A percentile compares a stretch with the other conserved stretches of the same genome.
Evolutionary conservation across 2,888 invertebrate species (phyloP).

Genomic region (Eudasyphora cyanicolor): DNA sequence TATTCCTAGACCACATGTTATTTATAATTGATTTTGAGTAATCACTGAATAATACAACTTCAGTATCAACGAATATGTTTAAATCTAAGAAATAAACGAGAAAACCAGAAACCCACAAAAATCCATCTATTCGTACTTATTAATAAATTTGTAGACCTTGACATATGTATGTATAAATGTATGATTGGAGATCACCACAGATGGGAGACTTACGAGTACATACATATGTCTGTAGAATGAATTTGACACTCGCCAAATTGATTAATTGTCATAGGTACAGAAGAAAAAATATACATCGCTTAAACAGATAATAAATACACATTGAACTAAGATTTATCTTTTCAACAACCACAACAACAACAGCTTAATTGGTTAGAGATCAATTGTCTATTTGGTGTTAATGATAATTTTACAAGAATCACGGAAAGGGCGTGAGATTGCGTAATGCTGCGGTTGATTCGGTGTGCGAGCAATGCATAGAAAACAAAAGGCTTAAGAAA

Average conservation of each 20-base stretch:
- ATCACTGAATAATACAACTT: conserved; percentile 55
- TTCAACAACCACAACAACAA: too few species aligned
- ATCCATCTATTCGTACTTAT: too few species aligned
- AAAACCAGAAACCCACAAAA: conserved; percentile 2
- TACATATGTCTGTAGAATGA: not conserved
- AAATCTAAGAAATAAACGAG: conserved; percentile 39
- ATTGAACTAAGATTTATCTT: too few species aligned
- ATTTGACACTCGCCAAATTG: not conserved
- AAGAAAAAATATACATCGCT: not conserved
- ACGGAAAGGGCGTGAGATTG: not conserved
- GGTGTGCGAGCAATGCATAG: not conserved
- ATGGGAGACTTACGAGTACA: conserved; percentile 1
- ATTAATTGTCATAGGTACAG: not conserved
- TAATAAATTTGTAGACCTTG: conserved; percentile 59
- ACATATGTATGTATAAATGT: too few species aligned
- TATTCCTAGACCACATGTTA: conserved; percentile 10
- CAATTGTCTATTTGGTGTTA: not conserved
- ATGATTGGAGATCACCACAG: conserved; percentile 44
- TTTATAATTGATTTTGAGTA: conserved; percentile 57
- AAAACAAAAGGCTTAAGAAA: conserved; percentile 5
- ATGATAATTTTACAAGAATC: not conserved
- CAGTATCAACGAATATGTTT: too few species aligned
- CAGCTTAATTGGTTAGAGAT: not conserved
- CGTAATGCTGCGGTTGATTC: not conserved
- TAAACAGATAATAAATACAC: not conserved